Evolutionary conservation across 2,113 vertebrate genomes (phyloP), one percentile per base, ranked within the genome.

Genomic region (Lipophrys pholis): DNA sequence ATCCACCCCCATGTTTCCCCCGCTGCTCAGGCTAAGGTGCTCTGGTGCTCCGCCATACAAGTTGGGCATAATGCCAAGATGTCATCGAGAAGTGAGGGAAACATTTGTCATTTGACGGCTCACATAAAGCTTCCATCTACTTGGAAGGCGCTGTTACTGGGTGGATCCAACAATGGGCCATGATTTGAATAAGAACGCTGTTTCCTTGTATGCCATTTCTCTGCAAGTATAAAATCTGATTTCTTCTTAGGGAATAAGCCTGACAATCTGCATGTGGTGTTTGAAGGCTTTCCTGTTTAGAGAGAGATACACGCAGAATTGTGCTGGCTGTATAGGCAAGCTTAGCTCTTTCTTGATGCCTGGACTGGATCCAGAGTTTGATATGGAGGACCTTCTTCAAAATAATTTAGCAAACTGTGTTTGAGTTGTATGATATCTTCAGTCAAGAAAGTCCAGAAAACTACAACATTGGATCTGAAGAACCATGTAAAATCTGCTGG

Each of bases 61-160:
- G 56, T 66, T 70, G 77, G 89, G 91, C 87, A 52, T 2, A 15
- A 66, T 63, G 89, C 88, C 88, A 90, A 84, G 59, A 50, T 65
- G 76, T 81, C 82, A 87, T 82, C 82, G 77, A 79, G 70, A 67
- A 50, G 61, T 9, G 51, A 74, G 41, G 58, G 58, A 65, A 40
- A 58, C 85, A 79, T 90, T 90, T 85, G 59, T 89, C 85, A 88
- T 66, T 70, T 73, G 63, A 67, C 36, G 15, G 79, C 64, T 68
- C 78, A 66, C 11, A 67, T 74, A 69, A 81, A 85, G 73, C 57
- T 68, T 50, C 46, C 58, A 35, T 77, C 70, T 51, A 52, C 74
- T 77, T 60, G 48, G 55, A 77, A 80, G 66, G 49, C 39, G 12
- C 30, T 8, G 41, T 61, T 78, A 65, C 35, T 55, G 67, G 52